phyloP scores from a whole-genome alignment of 2,888 invertebrate genomes.

The Hydraecia micacea region DNA sequence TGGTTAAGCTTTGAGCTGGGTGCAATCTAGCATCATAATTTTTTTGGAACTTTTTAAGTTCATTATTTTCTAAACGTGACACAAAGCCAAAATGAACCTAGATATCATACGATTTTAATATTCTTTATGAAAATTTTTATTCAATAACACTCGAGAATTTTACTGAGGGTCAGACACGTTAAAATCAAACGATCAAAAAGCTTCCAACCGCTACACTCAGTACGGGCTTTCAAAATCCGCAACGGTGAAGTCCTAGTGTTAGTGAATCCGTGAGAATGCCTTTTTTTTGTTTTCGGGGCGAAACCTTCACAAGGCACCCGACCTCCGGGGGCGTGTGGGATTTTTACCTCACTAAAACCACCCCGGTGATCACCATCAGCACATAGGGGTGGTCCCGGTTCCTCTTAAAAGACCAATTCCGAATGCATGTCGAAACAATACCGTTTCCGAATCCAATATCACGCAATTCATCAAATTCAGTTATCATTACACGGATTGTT shows the following conservation, averaged over 20 bases:
- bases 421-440: background rate
- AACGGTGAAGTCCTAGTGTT: background rate
- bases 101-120: background rate
- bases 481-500: slow-evolving; percentile 66
- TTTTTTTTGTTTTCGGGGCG: too few relatives aligned
- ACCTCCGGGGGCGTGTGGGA: too few relatives aligned
- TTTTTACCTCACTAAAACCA: too few relatives aligned
- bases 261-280: background rate
- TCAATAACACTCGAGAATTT: background rate
- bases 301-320: too few relatives aligned
- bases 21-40: background rate
- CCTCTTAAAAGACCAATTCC: too few relatives aligned
- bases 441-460: slow-evolving; percentile 4
- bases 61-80: background rate
- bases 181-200: background rate
- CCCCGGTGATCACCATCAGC: too few relatives aligned
- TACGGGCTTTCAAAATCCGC: background rate
- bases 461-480: slow-evolving; percentile 48
- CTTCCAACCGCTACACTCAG: background rate
- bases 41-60: background rate
- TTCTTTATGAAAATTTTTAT: background rate
- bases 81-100: background rate
- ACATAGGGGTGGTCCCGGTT: too few relatives aligned
- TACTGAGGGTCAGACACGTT: background rate
- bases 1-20: too few relatives aligned